Evolutionary conservation across 2,888 invertebrate species (phyloP), one percentile per base, ranked within the genome.

Genomic region (Brachylomia viminalis): DNA sequence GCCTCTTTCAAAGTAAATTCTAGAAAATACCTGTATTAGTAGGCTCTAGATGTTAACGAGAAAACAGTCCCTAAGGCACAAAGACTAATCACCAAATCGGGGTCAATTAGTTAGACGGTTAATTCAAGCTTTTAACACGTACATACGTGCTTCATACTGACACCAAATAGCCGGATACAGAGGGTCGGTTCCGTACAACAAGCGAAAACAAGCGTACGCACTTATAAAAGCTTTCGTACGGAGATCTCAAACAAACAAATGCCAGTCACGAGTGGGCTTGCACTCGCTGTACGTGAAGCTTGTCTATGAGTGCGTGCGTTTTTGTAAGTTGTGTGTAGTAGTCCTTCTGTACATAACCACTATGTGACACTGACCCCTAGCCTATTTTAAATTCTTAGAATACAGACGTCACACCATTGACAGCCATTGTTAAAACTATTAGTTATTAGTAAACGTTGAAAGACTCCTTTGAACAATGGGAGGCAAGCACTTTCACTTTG

Each of bases 381-480:
- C 67, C 23, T 15, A 27, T 0, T 27, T 67, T 15, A 27, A 15
- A 72, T 72, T 80, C 66, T 7, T 30, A 62, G 47, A 65, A 47
- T 0, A 20, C 10, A 47, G 23, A 65, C 64, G 47, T 61, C 38
- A 61, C 15, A 38, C n/a, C 7, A 65, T 64, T 65, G 52, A 79
- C 49, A 47, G 38, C 15, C 10, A 42, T 80, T 80, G 42, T 59
- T 59, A 58, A 68, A 58, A 68, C 15, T 38, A 58, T 68, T 30
- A 27, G 15, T 59, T 75, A 65, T 80, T 17, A 23, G 23, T 54
- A n/a, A 65, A 65, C 30, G 68, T 80, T 64, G 59, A 65, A 27
- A 74, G 47, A 30, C 59, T 74, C 20, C 10, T 23, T 65, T 33
- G n/a, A 70, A 82, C 82, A 75, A 75, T 81, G 58, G 33, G n/a